These are phyloP conservation scores for Andrena bicolor DNA, from an alignment of 2,888 invertebrate species.

Conservation along the genomic window DNA sequence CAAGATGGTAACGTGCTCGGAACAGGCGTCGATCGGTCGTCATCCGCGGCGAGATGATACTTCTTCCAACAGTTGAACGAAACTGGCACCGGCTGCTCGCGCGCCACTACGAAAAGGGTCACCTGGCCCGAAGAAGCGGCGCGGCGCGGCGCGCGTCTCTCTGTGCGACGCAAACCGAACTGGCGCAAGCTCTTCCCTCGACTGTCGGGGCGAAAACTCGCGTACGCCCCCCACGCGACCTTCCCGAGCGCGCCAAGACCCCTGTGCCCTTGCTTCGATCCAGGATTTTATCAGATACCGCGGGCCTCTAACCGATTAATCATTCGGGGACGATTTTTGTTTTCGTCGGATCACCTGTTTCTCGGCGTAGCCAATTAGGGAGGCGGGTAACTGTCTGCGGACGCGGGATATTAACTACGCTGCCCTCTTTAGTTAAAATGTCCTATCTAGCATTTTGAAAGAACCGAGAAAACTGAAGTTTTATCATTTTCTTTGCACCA, in stretches of 20 bases:
- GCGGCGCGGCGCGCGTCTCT: conserved; percentile 62
- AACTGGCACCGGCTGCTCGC: conserved; percentile 50
- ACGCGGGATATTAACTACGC: no score
- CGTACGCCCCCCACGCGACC: conserved; percentile 29
- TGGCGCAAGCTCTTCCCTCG: conserved; percentile 63
- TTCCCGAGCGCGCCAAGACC: conserved; percentile 45
- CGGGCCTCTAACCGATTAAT: not conserved
- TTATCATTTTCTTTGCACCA: no score
- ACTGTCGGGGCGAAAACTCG: conserved; percentile 22
- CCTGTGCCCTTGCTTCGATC: not conserved
- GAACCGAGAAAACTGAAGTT: no score
- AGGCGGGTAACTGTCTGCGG: no score
- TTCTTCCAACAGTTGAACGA: conserved; percentile 44
- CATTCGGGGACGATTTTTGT: no score
- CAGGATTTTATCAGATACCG: not conserved
- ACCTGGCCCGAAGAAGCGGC: conserved; percentile 32
- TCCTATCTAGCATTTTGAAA: no score
- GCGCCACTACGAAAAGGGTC: conserved; percentile 46
- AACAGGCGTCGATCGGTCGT: not conserved
- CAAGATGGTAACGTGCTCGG: not conserved
- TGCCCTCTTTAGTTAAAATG: no score
- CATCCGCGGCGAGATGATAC: conserved; percentile 22
- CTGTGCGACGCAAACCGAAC: conserved; percentile 57
- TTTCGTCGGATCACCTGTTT: no score
- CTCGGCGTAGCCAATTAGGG: no score